Base-by-base conservation (phyloP, 2,797 vertebrate genomes). In the Pangasius macronema region DNA sequence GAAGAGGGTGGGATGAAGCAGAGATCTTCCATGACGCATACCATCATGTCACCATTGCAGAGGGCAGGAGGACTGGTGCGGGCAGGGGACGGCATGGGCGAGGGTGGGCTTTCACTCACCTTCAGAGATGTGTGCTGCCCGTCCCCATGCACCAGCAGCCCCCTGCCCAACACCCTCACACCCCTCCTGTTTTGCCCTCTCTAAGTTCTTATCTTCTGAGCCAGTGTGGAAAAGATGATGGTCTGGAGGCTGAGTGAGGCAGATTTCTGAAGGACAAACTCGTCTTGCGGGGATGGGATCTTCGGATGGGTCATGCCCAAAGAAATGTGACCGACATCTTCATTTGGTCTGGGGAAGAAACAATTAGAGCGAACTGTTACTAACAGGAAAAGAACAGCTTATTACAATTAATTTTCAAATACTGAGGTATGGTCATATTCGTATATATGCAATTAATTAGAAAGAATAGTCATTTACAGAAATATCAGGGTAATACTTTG, bases 41-140 rank as follows among this genome's bases (percentile, higher is more conserved):
- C 49, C 89, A 92, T 96, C 95, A 96, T 96, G 96, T 96, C 95
- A 96, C 96, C 96, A 96, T 96, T 93, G 95, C 96, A 96, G 92
- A 95, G 90, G 91, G 84, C 88, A 76, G 88, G 46, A 84, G 92
- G 93, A 68, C 89, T 89, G 90, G 94, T 63, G 83, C 88, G 88
- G 91, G 90, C 91, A 91, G 88, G 90, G 90, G 88, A 91, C 91
- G 85, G 88, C 91, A 90, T 92, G 82, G 90, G 86, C 75, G 75
- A 85, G 61, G 84, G 70, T 84, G 88, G 89, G 89, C 90, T 89
- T 83, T 76, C 87, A 89, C 90, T 90, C 93, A 86, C 81, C 90
- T 77, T 92, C 42, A n/a, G 86, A 82, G 86, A 89, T 83, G 73
- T 75, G 85, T 83, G 75, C 86, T 82, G 82, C 88, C 88, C 90